Conservation (phyloP, 2,888 invertebrate species). For the Sphaerophoria taeniata region DNA sequence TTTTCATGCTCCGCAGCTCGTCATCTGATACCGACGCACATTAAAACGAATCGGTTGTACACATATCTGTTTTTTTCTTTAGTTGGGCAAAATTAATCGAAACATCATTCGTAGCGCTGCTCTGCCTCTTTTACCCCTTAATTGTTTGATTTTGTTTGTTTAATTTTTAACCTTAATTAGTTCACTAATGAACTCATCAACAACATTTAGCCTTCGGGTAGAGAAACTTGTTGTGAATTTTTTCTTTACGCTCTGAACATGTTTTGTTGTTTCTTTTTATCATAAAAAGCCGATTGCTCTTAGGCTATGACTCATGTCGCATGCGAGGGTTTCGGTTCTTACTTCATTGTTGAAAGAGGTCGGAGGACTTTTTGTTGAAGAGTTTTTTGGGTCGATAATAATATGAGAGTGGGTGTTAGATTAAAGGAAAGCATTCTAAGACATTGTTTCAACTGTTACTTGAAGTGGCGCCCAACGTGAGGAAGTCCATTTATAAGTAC, state of each 20-base stretch:
- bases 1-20: constrained; percentile 26
- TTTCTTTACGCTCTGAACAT: neutral
- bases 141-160: constrained; percentile 78
- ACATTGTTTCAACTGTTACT: too few relatives aligned
- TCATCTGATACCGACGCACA: constrained; percentile 49
- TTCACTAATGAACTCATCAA: constrained; percentile 82
- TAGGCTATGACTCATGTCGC: constrained; percentile 63
- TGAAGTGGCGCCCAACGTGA: constrained; percentile 18
- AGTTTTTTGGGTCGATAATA: too few relatives aligned
- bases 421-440: too few relatives aligned
- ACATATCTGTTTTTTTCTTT: constrained; percentile 21
- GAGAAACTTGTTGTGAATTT: constrained; percentile 50
- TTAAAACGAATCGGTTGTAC: constrained; percentile 51
- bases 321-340: constrained; percentile 53
- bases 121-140: constrained; percentile 47
- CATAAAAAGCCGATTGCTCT: constrained; percentile 46
- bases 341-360: too few relatives aligned
- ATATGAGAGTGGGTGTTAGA: too few relatives aligned
- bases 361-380: too few relatives aligned
- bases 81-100: constrained; percentile 35
- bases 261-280: constrained; percentile 3
- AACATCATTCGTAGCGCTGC: constrained; percentile 25
- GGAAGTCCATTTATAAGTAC: neutral
- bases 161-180: constrained; percentile 81
- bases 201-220: constrained; percentile 67